Base-by-base conservation (phyloP, 53 echinoderm and acorn worm genomes). In the Antedon mediterranea region DNA sequence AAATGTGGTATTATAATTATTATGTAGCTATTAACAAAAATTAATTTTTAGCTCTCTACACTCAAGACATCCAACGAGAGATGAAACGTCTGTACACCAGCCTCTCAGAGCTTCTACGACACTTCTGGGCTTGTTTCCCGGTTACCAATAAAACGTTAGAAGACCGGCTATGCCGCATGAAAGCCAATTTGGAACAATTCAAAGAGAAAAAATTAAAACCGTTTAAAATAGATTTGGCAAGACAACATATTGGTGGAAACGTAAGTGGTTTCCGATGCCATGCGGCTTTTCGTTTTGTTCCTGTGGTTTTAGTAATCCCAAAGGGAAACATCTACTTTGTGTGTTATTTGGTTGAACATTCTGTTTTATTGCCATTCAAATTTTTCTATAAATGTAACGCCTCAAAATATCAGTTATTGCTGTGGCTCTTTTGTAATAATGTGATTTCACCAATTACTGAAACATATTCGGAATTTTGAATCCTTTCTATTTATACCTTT, bases 51-150 rank as follows among this genome's bases (percentile, higher is more conserved):
- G 94, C 91, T 31, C 72, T 95, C 23, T 95, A 95, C 72, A 87
- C 81, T 71, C 83, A 83, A 30, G 95, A 95, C 18, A 80, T 89
- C 8, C 91, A 95, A 31, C 83, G 87, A 26, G 95, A 95, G 33
- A 74, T 95, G 32, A 87, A 87, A 43, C 83, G 83, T 15, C 73
- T 95, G 27, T 95, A 91, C 43, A 72, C 83, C 0, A 88, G 90
- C 71, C 86, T 95, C 0, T 81, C 87, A 0, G 91, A 92, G 74
- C 79, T 92, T 15, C 86, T 91, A 5, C 78, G 91, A 23, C 91
- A 92, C 34, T 95, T 91, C 73, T 95, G 95, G 95, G 76, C 85
- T 23, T 95, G 91, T 78, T 95, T 95, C 34, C 91, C 95, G 1
- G 89, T 89, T 28, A 74, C 88, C 14, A 91, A 79, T 71, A 89